phyloP scores from a whole-genome alignment of 30 jellyfish, hydroid and myxozoan species.

The Sanderia malayensis region DNA sequence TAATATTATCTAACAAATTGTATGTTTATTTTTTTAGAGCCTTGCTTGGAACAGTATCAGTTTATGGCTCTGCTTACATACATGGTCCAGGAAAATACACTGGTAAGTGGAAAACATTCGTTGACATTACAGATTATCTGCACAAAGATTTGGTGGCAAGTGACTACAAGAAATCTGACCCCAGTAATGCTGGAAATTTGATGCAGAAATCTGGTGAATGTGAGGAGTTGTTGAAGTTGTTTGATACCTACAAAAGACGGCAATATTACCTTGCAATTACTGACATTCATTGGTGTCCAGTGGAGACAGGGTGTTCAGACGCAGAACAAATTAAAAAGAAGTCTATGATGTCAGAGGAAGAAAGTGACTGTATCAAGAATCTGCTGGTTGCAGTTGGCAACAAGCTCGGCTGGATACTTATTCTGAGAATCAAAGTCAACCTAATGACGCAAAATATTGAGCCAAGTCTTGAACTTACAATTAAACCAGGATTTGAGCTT shows the following conservation, averaged over 20 bases:
- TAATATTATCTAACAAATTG: no score
- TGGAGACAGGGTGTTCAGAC: neutral
- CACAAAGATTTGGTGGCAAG: conserved; percentile 11
- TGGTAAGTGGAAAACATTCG: neutral
- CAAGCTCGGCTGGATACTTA: conserved; percentile 45
- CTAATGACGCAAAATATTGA: neutral
- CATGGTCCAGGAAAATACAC: conserved; percentile 32
- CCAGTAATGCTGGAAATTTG: neutral
- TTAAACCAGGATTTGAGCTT: conserved; percentile 1
- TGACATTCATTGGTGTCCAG: conserved; percentile 50
- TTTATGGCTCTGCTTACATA: conserved; percentile 14
- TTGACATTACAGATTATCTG: conserved; percentile 20
- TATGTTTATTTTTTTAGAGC: conserved; percentile 21
- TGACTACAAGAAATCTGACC: neutral
- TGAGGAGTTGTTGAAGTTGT: neutral
- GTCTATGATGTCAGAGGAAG: neutral
- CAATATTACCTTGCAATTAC: conserved; percentile 43
- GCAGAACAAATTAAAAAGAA: neutral
- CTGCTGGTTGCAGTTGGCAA: conserved; percentile 40
- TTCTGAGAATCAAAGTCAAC: conserved; percentile 24
- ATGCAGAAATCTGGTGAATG: neutral
- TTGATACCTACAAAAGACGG: conserved; percentile 15
- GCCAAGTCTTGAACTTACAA: conserved; percentile 7
- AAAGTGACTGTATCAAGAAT: neutral
- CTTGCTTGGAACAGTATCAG: conserved; percentile 18